Evolutionary conservation across 2,888 invertebrate species (phyloP).

Genomic region (Nycteola revayana): DNA sequence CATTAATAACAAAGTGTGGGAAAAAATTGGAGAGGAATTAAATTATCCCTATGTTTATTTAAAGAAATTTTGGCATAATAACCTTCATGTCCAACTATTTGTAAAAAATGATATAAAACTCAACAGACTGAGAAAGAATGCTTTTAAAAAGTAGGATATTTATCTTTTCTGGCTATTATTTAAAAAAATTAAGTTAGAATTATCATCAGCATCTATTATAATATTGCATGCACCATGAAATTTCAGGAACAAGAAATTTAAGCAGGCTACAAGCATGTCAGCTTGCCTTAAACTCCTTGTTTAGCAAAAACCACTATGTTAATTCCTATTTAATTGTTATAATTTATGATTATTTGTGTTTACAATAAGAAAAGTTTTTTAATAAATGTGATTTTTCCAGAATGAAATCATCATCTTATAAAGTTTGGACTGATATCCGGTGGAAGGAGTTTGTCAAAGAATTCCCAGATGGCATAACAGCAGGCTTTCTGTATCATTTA

Average conservation of each 20-base stretch:
- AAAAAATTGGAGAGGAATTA: conserved; percentile 49
- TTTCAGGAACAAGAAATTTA: no score
- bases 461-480: conserved; percentile 60
- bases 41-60: conserved; percentile 44
- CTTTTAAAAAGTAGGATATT: conserved; percentile 53
- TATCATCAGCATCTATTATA: no score
- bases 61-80: conserved; percentile 53
- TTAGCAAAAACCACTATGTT: no score
- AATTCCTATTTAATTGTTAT: no score
- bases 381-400: no score
- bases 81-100: conserved; percentile 62
- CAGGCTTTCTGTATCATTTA: conserved; percentile 46
- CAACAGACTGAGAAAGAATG: conserved; percentile 40
- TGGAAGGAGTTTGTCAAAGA: conserved; percentile 56
- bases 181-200: no score
- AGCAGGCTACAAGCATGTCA: no score
- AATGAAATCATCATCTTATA: conserved; percentile 43
- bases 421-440: conserved; percentile 63
- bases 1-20: conserved; percentile 55
- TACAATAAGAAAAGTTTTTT: no score
- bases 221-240: no score
- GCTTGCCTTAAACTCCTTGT: no score
- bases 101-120: conserved; percentile 51
- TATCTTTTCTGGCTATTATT: conserved; percentile 1
- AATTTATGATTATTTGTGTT: no score